Conservation (phyloP, 2,888 invertebrate species). For the Synanthedon andrenaeformis region DNA sequence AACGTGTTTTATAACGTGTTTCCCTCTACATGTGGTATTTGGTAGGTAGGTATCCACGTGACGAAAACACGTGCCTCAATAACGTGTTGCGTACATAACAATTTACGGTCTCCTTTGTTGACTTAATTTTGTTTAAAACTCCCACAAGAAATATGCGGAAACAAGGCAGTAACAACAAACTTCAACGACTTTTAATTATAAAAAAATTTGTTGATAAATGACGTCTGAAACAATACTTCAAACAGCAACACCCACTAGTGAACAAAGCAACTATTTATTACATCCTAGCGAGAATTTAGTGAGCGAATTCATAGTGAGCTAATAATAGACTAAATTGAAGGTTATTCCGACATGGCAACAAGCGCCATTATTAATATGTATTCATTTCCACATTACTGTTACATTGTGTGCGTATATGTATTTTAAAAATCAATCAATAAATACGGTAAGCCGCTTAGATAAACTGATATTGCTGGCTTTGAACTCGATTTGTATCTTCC, state of each 20-base stretch:
- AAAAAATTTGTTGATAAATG: too few relatives aligned
- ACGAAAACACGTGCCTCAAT: constrained; percentile 19
- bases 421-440: constrained; percentile 3
- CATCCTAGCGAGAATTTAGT: background rate
- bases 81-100: constrained; percentile 18
- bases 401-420: constrained; percentile 1
- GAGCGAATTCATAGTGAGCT: background rate
- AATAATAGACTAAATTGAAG: constrained; percentile 13
- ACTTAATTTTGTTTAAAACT: constrained; percentile 12
- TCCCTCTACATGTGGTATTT: background rate
- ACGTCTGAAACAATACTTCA: background rate
- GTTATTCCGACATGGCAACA: constrained; percentile 19
- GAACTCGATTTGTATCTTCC: background rate
- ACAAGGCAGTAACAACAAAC: constrained; percentile 1
- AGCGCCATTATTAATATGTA: constrained; percentile 3
- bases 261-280: background rate
- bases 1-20: background rate
- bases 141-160: constrained; percentile 18
- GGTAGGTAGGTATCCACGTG: constrained; percentile 18
- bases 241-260: background rate
- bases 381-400: constrained; percentile 9
- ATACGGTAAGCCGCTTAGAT: constrained; percentile 1
- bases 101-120: constrained; percentile 18
- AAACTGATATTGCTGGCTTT: background rate
- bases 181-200: background rate